Conservation (phyloP, 2,888 invertebrate genomes). For the Allygus modestus region DNA sequence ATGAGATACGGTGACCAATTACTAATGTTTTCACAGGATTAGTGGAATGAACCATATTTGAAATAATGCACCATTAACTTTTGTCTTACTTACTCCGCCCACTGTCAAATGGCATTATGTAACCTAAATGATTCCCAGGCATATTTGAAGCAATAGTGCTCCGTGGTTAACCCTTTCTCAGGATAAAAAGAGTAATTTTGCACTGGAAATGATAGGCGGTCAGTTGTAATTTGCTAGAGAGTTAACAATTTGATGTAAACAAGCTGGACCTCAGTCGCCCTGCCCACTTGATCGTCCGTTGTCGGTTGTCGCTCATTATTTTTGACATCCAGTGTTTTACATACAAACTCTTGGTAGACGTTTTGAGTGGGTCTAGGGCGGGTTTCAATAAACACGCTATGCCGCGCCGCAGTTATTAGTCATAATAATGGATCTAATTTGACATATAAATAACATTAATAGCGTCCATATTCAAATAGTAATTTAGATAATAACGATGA, state of each 20-base stretch:
- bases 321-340: constrained; percentile 35
- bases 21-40: no score
- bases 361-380: constrained; percentile 4
- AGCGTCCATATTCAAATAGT: no score
- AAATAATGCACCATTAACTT: no score
- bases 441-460: background rate
- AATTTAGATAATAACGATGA: no score
- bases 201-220: background rate
- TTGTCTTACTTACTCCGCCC: no score
- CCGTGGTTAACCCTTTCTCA: background rate
- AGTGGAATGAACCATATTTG: no score
- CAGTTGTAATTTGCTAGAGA: constrained; percentile 1
- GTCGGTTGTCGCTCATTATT: constrained; percentile 5
- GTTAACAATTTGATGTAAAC: constrained; percentile 45
- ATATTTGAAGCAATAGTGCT: background rate
- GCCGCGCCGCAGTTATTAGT: background rate
- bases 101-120: no score
- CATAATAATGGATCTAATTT: background rate
- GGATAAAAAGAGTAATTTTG: constrained; percentile 27
- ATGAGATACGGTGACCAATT: no score
- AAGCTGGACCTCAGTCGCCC: background rate
- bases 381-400: constrained; percentile 12
- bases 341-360: background rate
- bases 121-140: background rate
- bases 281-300: constrained; percentile 28